phyloP scores from a whole-genome alignment of 1,140 invertebrate genomes.

The Alviniconcha marisindica region DNA sequence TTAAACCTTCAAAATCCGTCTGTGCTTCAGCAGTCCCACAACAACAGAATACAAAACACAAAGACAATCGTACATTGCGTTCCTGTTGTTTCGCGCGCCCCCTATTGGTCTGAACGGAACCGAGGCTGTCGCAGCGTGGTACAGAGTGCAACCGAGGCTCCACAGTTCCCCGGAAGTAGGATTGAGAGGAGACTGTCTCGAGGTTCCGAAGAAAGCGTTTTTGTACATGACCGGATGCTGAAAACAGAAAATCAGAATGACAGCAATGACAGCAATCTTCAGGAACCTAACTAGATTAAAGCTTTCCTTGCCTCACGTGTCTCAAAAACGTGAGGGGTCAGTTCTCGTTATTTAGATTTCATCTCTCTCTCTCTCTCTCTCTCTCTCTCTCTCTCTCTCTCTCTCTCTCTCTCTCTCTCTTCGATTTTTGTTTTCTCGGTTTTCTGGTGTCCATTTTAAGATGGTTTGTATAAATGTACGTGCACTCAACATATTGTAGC shows the following conservation, averaged over 20 bases:
- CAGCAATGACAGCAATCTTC: too few species aligned
- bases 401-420: neutral
- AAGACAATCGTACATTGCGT: constrained; percentile 87
- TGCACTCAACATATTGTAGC: too few species aligned
- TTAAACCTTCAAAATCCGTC: too few species aligned
- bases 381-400: neutral
- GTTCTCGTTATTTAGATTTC: too few species aligned
- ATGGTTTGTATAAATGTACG: too few species aligned
- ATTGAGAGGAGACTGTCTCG: constrained; percentile 90
- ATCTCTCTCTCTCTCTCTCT: too few species aligned
- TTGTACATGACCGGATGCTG: constrained; percentile 97
- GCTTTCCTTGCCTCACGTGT: too few species aligned
- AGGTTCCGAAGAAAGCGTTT: constrained; percentile 90
- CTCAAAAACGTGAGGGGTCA: too few species aligned
- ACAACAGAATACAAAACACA: too few species aligned
- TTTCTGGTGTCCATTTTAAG: too few species aligned
- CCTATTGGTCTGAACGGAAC: constrained; percentile 95
- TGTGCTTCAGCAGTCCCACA: too few species aligned
- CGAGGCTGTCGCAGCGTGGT: constrained; percentile 96
- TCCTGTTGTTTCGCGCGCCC: constrained; percentile 91
- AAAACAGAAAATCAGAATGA: neutral
- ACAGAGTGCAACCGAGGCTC: constrained; percentile 97
- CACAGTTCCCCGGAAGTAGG: constrained; percentile 86
- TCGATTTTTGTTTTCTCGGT: neutral
- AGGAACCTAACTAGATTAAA: too few species aligned